These are phyloP conservation scores for Nemotelus pantherinus DNA, from an alignment of 2,888 invertebrate species.

Conservation along the genomic window DNA sequence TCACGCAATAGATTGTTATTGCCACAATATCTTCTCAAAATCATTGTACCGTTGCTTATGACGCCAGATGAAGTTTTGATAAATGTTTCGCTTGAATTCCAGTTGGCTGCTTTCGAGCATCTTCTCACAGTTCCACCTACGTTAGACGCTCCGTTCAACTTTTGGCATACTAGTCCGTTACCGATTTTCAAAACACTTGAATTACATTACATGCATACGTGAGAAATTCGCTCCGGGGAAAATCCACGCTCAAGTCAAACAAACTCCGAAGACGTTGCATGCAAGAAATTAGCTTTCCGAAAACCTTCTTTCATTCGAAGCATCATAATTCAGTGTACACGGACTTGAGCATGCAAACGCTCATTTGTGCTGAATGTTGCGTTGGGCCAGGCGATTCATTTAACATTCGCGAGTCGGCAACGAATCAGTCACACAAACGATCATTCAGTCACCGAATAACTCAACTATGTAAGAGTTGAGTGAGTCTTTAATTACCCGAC, in stretches of 20 bases:
- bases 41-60: too few relatives aligned
- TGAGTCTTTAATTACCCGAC: slow-evolving; percentile 30
- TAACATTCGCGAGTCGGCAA: not conserved
- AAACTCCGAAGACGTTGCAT: slow-evolving; percentile 33
- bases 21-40: too few relatives aligned
- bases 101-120: too few relatives aligned
- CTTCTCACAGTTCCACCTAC: too few relatives aligned
- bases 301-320: not conserved
- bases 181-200: slow-evolving; percentile 3
- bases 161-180: not conserved
- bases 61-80: too few relatives aligned
- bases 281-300: slow-evolving; percentile 22
- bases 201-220: not conserved
- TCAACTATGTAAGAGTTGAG: slow-evolving; percentile 27
- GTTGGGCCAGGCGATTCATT: not conserved
- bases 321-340: slow-evolving; percentile 4
- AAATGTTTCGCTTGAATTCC: too few relatives aligned
- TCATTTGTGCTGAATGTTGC: not conserved
- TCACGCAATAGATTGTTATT: too few relatives aligned
- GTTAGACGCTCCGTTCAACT: too few relatives aligned
- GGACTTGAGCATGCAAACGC: not conserved
- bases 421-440: not conserved
- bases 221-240: slow-evolving; percentile 4
- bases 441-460: slow-evolving; percentile 10
- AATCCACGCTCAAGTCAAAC: not conserved